phyloP scores from a whole-genome alignment of 2,113 vertebrate species.

The Ammospiza caudacuta region DNA sequence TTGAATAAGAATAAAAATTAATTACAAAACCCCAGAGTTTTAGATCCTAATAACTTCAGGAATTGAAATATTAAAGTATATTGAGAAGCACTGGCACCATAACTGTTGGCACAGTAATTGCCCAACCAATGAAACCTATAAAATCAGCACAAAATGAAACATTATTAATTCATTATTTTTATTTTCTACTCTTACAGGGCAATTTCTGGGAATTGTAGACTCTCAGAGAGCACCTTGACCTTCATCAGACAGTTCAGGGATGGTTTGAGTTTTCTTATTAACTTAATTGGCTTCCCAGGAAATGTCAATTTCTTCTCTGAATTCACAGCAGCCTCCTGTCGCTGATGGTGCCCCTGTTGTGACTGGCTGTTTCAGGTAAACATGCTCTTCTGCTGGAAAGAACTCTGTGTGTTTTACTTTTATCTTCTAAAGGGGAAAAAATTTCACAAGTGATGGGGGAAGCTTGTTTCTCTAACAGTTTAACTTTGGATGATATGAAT shows the following conservation, averaged over 20 bases:
- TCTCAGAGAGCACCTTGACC: constrained; percentile 39
- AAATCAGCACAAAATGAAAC: neutral
- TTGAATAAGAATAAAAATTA: neutral
- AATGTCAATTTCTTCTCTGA: constrained; percentile 68
- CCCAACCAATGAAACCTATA: neutral
- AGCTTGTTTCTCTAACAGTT: neutral
- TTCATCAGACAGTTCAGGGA: constrained; percentile 63
- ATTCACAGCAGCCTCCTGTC: constrained; percentile 61
- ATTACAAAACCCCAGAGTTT: neutral
- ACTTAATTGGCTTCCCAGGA: constrained; percentile 62
- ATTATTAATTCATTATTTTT: neutral
- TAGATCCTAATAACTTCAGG: neutral
- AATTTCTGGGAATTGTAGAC: constrained; percentile 60
- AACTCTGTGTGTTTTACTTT: neutral
- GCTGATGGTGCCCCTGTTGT: constrained; percentile 52
- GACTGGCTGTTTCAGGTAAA: constrained; percentile 56
- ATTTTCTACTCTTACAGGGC: neutral
- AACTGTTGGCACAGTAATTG: neutral
- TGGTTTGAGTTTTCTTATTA: constrained; percentile 61
- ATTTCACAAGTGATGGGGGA: neutral
- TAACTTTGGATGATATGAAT: neutral
- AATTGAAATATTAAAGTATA: neutral
- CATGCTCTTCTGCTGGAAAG: neutral
- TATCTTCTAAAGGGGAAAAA: neutral
- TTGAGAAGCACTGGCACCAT: neutral